Evolutionary conservation across 2,113 vertebrate genomes (phyloP), one percentile per base, ranked within the genome.

Genomic region (Aspiorhynchus laticeps): DNA sequence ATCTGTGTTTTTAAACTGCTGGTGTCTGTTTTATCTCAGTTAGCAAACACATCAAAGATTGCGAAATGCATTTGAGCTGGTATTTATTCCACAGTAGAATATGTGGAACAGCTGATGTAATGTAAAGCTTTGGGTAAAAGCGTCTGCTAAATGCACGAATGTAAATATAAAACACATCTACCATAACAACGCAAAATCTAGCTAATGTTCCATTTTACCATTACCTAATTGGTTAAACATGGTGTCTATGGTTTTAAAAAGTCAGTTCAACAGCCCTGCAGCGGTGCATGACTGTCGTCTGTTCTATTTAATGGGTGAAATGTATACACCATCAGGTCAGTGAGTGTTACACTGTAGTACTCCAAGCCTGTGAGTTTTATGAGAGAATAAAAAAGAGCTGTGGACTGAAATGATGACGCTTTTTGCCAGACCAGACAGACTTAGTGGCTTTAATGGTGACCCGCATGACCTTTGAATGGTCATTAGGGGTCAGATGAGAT

Each of bases 241-340:
- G 73, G 12, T 43, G 31, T 67, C 38, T 67, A 24, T 10, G n/a
- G 48, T 33, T 79, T 61, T 63, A 33, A 21, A 15, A 14, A 31
- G 15, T 48, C 28, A 17, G 76, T 74, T 75, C 69, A 87, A 53
- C 31, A 88, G 48, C 69, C 38, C 46, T 6, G 21, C 74, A 41
- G 31, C 80, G 9, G 80, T 84, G 77, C 38, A 51, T 56, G 83
- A 78, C 31, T 10, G 73, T 91, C 88, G 86, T 61, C 21, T 83
- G 59, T 87, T 76, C 87, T 41, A 65, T 84, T 76, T 89, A 80
- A 84, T 8, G 74, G 84, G 80, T 90, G 81, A 90, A 91, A 90
- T 41, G 53, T 88, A 88, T 51, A 73, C 88, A 80, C 74, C 78
- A 74, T 3, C 38, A 85, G 76, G 87, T 75, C 79, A 82, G 81